Evolutionary conservation across 2,113 vertebrate genomes (phyloP), one percentile per base, ranked within the genome.

Genomic region (Spilogale gracilis): DNA sequence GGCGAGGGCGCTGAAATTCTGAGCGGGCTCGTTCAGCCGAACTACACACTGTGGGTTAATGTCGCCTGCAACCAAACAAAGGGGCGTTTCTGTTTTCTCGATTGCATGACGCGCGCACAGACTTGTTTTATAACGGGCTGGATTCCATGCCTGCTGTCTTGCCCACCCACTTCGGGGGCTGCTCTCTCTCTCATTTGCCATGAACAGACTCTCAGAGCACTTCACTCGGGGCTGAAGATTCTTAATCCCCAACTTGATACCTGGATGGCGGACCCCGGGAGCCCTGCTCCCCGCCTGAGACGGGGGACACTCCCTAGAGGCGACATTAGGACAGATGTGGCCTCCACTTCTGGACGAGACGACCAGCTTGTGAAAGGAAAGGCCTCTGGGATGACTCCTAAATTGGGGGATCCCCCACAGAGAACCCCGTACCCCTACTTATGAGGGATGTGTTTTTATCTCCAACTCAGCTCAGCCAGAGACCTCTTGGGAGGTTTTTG

Each of bases 1-100:
- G 63, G 98, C 92, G 79, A 99, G 98, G 8, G 99, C 98, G 78
- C 99, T 99, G 98, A 99, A 99, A 91, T 97, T 99, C 99, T 99
- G 99, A 12, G 98, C 97, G 89, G 99, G 99, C 50, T 99, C 99
- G 43, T 99, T 99, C 78, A 99, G 96, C 98, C 99, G 99, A 63
- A 98, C 98, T 6, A 98, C 83, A 98, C 99, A 99, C 67, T 98
- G 97, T 9, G 99, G 98, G 96, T 98, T 98, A 60, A 98, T 54
- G 98, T 97, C 97, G 98, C 99, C 99, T 99, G 86, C 1, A 89
- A 97, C 12, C 69, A 89, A 50, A 90, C 94, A 93, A 45, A 88
- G 89, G 82, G 88, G 58, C 45, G 78, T 38, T 78, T 30, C 25
- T 17, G 2, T 78, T 43, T 27, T 65, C 38, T 18, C 2, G 50